Evolutionary conservation across 2,797 vertebrate genomes (phyloP).

Genomic region (Pseudochirops corinnae): DNA sequence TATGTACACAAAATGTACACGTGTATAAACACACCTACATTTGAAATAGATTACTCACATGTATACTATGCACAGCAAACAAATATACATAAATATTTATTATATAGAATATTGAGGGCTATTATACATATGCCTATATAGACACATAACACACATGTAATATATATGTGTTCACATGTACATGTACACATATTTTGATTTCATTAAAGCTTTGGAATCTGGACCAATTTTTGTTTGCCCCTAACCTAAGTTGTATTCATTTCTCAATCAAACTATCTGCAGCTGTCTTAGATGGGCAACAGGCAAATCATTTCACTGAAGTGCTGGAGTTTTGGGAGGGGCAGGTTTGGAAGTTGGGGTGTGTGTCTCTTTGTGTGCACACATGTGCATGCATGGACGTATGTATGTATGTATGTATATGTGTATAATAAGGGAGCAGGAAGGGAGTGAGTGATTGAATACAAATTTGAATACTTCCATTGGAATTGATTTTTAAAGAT

Average conservation of each 20-base stretch:
- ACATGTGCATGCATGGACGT: background rate
- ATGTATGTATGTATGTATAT: background rate
- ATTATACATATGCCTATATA: background rate
- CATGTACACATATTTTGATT: background rate
- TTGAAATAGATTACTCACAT: background rate
- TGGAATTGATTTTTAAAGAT: conserved; percentile 25
- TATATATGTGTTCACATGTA: background rate
- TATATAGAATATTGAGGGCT: background rate
- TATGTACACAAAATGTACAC: background rate
- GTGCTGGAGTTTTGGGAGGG: background rate
- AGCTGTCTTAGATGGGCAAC: background rate
- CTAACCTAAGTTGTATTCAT: background rate
- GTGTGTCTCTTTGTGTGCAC: background rate
- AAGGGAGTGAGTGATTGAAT: background rate
- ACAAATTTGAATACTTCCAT: background rate
- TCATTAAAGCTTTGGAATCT: background rate
- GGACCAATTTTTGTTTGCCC: background rate
- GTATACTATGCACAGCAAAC: background rate
- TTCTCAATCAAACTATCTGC: background rate
- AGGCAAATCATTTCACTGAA: conserved; percentile 39
- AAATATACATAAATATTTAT: background rate
- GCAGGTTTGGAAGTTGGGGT: background rate
- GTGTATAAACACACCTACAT: background rate
- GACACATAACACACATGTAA: background rate
- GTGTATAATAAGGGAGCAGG: background rate